Base-by-base conservation (phyloP, 2,797 vertebrate genomes). In the Muscicapa comitata region DNA sequence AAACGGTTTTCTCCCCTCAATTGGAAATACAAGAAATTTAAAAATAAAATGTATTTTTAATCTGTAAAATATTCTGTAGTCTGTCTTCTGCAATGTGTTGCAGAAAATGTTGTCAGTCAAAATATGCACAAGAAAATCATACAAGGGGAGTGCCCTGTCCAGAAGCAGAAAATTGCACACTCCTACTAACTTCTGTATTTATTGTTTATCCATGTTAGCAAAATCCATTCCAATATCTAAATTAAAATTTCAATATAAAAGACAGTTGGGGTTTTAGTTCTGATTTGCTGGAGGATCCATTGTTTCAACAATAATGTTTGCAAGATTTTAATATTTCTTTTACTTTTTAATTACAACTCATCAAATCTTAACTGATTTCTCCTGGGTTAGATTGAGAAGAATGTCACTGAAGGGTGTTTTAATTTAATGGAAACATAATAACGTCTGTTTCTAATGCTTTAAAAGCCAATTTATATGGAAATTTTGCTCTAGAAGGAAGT, bases 391-490 rank as follows among this genome's bases (percentile, higher is more conserved):
- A 90, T 50, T 95, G 91, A 95, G 94, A 97, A 95, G 90, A 96
- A 96, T 97, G 96, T 97, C 94, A 97, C 96, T 96, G 96, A 97
- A 98, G 94, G 86, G 83, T 97, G 87, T 97, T 98, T 97, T 97
- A 97, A 97, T 97, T 97, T 97, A 97, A 97, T 88, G 75, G 90
- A 97, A 97, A 82, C 81, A 94, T 72, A 17, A 9, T 96, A 97
- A 96, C 85, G 96, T 97, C 97, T 98, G 96, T 94, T 98, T 98
- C 93, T 95, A 97, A 97, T 96, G 88, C 97, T 97, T 98, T 97
- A 97, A 97, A 97, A 97, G 94, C 91, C 94, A 97, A 97, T 98
- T 98, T 97, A 97, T 97, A 97, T 97, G 97, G 97, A 98, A 98
- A 98, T 98, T 95, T 95, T 95, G 75, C 94, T 96, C 93, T 91